Percentiles rank a stretch among this genome's conserved stretches.
These are phyloP conservation scores for Varecia variegata DNA, from an alignment of 2,797 vertebrate species.

Conservation along the genomic window DNA sequence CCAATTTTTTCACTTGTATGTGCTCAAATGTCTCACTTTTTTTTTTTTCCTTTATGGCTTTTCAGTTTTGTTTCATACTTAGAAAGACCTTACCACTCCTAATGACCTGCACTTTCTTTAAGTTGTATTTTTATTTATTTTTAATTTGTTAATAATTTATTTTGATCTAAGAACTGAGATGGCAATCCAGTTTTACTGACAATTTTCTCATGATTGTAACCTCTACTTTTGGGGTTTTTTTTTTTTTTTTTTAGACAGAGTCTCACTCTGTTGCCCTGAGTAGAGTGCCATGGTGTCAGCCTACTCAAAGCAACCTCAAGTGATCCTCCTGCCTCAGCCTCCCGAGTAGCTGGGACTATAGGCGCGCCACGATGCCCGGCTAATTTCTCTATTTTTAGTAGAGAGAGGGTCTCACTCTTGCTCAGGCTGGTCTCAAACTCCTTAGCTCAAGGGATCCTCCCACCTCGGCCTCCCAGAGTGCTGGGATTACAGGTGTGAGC, in stretches of 20 bases:
- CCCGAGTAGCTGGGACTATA: too few relatives aligned
- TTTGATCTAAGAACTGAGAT: background rate
- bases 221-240: background rate
- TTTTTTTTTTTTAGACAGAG: too few relatives aligned
- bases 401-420: too few relatives aligned
- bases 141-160: background rate
- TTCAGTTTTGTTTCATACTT: background rate
- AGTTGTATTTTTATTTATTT: background rate
- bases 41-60: background rate
- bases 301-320: too few relatives aligned
- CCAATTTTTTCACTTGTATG: background rate
- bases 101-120: background rate
- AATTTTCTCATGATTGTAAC: background rate
- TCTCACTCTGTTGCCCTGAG: too few relatives aligned
- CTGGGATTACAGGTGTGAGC: too few relatives aligned
- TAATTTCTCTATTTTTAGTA: too few relatives aligned
- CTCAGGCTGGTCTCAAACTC: too few relatives aligned
- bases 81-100: background rate
- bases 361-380: rapidly evolving
- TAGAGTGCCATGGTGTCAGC: too few relatives aligned
- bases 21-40: background rate
- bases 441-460: too few relatives aligned
- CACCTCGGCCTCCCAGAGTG: too few relatives aligned
- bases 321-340: too few relatives aligned
- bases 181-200: background rate